Conservation (phyloP, 2,113 vertebrate species). For the Prionailurus bengalensis region DNA sequence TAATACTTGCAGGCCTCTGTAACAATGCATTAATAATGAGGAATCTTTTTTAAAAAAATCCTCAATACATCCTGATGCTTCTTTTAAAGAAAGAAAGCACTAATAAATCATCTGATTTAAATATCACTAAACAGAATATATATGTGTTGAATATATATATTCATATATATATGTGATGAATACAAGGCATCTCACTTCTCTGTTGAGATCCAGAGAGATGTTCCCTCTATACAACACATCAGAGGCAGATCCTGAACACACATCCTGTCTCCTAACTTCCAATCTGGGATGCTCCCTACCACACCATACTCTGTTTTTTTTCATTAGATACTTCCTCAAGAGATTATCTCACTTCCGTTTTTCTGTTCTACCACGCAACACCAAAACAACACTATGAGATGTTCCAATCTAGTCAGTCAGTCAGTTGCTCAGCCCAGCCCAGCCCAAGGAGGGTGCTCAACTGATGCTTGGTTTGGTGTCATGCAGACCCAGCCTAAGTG, state of each 20-base stretch:
- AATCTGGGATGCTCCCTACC: background rate
- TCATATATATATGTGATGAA: background rate
- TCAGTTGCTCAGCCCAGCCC: background rate
- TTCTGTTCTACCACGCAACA: background rate
- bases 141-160: background rate
- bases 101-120: background rate
- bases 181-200: background rate
- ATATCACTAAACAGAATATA: slow-evolving; percentile 21
- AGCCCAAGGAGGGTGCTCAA: background rate
- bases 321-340: background rate
- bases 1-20: background rate
- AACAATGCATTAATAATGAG: background rate
- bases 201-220: background rate
- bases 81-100: background rate
- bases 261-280: background rate
- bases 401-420: background rate
- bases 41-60: background rate
- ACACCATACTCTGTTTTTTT: background rate
- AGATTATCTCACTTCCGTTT: background rate
- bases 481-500: background rate
- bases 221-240: background rate
- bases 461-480: background rate
- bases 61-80: background rate
- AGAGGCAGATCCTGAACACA: background rate
- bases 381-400: background rate